Evolutionary conservation across 2,888 invertebrate genomes (phyloP).

Genomic region (Galerucella nymphaeae): DNA sequence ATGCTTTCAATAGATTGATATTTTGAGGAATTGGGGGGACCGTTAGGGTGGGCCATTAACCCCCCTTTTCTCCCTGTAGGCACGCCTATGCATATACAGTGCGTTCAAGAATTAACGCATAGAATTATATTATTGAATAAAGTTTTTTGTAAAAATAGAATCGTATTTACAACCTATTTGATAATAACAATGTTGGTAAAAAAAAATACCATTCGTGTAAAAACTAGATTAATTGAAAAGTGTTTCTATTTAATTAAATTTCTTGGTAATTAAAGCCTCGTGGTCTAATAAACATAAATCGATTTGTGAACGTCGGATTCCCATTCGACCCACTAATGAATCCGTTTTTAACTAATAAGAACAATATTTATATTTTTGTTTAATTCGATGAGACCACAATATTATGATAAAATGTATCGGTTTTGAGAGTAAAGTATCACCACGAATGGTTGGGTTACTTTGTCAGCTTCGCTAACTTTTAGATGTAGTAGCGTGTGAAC

Average conservation of each 20-base stretch:
- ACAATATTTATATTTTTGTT: conserved; percentile 18
- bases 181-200: too few relatives aligned
- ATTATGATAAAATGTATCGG: background rate
- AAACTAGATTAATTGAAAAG: background rate
- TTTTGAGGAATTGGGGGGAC: too few relatives aligned
- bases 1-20: too few relatives aligned
- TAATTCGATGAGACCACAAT: background rate
- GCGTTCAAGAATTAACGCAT: too few relatives aligned
- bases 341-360: conserved; percentile 11
- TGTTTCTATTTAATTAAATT: background rate
- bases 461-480: background rate
- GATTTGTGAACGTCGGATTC: background rate
- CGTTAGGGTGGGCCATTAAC: too few relatives aligned
- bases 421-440: background rate
- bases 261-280: background rate
- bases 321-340: background rate
- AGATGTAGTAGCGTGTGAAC: background rate
- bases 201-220: too few relatives aligned
- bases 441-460: background rate
- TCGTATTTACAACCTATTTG: too few relatives aligned
- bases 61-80: too few relatives aligned
- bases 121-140: too few relatives aligned
- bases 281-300: background rate
- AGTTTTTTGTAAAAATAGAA: too few relatives aligned
- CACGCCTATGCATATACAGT: too few relatives aligned